Percentiles rank a stretch among this genome's conserved stretches.
These are phyloP conservation scores for Zonitis immaculata DNA, from an alignment of 2,888 invertebrate species.

Conservation along the genomic window DNA sequence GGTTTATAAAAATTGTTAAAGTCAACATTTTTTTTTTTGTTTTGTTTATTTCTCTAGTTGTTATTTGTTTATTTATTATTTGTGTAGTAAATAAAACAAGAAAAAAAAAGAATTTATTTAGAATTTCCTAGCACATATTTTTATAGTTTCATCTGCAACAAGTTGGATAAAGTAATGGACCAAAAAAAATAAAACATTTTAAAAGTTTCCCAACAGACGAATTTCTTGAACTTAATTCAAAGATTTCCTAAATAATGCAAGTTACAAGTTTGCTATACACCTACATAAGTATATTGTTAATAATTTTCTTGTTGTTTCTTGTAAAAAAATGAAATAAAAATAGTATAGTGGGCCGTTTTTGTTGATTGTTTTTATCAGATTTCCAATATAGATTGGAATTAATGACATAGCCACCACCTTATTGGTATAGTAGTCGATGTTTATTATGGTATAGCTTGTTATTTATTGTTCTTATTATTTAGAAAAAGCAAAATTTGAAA, in stretches of 20 bases:
- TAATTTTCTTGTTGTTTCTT: not conserved
- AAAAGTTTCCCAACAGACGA: not conserved
- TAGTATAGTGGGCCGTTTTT: conserved; percentile 11
- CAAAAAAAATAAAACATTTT: not conserved
- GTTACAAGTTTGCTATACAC: not conserved
- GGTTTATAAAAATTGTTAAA: not conserved
- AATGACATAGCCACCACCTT: conserved; percentile 10
- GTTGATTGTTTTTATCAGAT: conserved; percentile 12
- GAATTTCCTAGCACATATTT: too few species aligned
- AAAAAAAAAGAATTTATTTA: too few species aligned
- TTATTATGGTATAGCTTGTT: too few species aligned
- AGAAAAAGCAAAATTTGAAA: too few species aligned
- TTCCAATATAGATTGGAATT: conserved; percentile 19
- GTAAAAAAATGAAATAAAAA: not conserved
- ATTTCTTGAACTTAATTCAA: not conserved
- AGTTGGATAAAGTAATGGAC: not conserved
- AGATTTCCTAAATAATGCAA: not conserved
- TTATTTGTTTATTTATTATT: not conserved
- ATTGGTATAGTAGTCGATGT: not conserved
- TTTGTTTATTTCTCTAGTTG: not conserved
- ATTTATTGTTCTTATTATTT: too few species aligned
- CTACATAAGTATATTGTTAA: not conserved
- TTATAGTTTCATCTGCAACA: not conserved
- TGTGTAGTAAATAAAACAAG: not conserved
- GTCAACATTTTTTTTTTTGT: not conserved